Evolutionary conservation across 2,888 invertebrate genomes (phyloP).

Genomic region (Latrodectus elegans): DNA sequence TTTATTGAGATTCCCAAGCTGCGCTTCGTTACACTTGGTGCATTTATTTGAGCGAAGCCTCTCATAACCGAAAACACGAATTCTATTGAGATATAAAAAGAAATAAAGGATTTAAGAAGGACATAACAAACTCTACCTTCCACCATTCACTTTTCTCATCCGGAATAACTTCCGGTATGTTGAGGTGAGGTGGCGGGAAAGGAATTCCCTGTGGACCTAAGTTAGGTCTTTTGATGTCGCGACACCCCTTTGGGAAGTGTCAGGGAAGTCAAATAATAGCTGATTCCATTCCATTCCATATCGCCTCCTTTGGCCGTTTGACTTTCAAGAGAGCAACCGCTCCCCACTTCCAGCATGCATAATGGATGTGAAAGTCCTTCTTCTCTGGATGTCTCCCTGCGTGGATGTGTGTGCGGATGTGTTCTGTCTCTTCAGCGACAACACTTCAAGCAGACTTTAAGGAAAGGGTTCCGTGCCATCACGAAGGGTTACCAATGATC

Average conservation of each 20-base stretch:
- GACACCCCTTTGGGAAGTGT: slow-evolving; percentile 35
- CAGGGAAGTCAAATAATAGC: slow-evolving; percentile 56
- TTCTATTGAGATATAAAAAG: not conserved
- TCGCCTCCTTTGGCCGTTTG: slow-evolving; percentile 42
- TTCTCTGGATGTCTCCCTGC: not conserved
- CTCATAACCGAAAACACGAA: too few relatives aligned
- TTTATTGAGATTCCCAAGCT: too few relatives aligned
- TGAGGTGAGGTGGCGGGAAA: slow-evolving; percentile 18
- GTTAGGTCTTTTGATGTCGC: slow-evolving; percentile 43
- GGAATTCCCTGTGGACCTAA: slow-evolving; percentile 19
- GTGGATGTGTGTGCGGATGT: slow-evolving; percentile 28
- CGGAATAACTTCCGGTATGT: slow-evolving; percentile 63
- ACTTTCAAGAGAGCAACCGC: slow-evolving; percentile 54
- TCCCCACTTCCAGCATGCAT: slow-evolving; percentile 46
- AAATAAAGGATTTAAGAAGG: slow-evolving; percentile 55
- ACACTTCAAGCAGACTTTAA: slow-evolving; percentile 47
- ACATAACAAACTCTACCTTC: not conserved
- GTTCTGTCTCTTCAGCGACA: slow-evolving; percentile 33
- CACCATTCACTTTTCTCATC: slow-evolving; percentile 20
- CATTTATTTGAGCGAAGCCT: too few relatives aligned
- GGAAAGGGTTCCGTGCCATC: slow-evolving; percentile 34
- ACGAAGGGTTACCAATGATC: slow-evolving; percentile 28
- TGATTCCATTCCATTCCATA: slow-evolving; percentile 61
- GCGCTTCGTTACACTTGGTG: too few relatives aligned
- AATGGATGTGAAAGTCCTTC: slow-evolving; percentile 42